phyloP scores from a whole-genome alignment of 2,113 vertebrate genomes.

The Cololabis saira region DNA sequence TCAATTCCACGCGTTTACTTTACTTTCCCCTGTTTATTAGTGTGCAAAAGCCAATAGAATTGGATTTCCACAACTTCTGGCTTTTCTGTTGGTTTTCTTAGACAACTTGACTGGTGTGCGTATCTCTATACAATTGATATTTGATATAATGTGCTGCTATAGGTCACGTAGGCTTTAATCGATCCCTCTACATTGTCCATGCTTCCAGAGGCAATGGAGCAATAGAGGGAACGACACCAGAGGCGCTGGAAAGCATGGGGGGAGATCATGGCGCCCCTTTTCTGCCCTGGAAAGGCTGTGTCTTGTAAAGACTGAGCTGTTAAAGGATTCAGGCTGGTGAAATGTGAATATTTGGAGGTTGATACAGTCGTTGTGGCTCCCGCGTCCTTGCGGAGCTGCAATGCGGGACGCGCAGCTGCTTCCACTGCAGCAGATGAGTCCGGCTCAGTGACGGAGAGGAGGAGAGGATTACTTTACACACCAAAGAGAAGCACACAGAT shows the following conservation, averaged over 20 bases:
- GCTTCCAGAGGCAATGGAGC: conserved; percentile 3
- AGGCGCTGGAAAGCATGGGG: conserved; percentile 10
- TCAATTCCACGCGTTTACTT: not conserved
- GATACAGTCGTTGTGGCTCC: conserved; percentile 44
- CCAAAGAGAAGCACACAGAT: not conserved
- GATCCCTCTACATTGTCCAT: not conserved
- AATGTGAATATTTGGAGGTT: conserved; percentile 58
- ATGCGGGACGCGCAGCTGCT: conserved; percentile 75
- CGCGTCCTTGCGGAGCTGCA: conserved; percentile 79
- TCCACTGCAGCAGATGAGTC: conserved; percentile 66
- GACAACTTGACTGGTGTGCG: not conserved
- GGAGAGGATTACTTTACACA: conserved; percentile 21
- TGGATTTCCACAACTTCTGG: conserved; percentile 34
- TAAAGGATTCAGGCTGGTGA: conserved; percentile 49
- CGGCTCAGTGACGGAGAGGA: conserved; percentile 21
- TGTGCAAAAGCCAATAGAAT: too few species aligned
- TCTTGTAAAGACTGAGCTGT: conserved; percentile 6
- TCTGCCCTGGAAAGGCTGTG: conserved; percentile 1
- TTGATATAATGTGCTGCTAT: not conserved
- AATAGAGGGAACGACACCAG: conserved; percentile 4
- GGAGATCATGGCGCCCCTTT: conserved; percentile 53
- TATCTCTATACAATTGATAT: not conserved
- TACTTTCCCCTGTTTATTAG: not conserved
- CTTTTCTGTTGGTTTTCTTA: conserved; percentile 11
- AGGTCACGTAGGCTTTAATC: conserved; percentile 1